Base-by-base conservation (phyloP, 2,113 vertebrate species). In the Origma solitaria region DNA sequence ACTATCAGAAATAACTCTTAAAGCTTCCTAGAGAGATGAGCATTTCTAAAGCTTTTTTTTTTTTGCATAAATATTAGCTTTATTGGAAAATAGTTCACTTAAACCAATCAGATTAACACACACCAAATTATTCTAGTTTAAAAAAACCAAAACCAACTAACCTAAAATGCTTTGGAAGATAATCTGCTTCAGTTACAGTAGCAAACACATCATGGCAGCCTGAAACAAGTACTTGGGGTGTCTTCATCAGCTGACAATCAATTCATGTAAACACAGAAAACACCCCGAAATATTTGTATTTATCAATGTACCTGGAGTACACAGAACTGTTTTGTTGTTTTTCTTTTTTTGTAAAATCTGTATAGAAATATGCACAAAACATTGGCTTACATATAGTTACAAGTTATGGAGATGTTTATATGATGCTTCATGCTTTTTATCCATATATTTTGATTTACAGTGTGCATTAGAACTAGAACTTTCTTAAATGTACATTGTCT, bases 51-150 rank as follows among this genome's bases (percentile, higher is more conserved):
- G 51, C 35, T 19, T 69, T 86, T 78, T 69, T 86, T 78, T 84
- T 91, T 88, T 94, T 94, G 94, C 96, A 96, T 96, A 95, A 97
- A 97, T 97, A 95, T 92, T 96, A 95, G 84, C 95, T 96, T 97
- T 96, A 95, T 96, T 97, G 94, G 92, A 97, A 97, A 96, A 96
- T 94, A 97, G 77, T 95, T 95, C 88, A 94, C 94, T 95, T 96
- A 94, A 94, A 93, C 94, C 96, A 94, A 90, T 93, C 95, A 94
- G 91, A 90, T 96, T 57, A 97, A 96, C 86, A 95, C 88, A 96
- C 95, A 97, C 91, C 91, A 96, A 94, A 61, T 94, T 68, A 86
- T 79, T 96, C 92, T 96, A 94, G 54, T 94, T 31, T 5, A 23
- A 94, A 94, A 94, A 92, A 82, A 88, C 13, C 78, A 78, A 90